phyloP scores from a whole-genome alignment of 2,797 vertebrate genomes.

The Phylloscopus collybita region DNA sequence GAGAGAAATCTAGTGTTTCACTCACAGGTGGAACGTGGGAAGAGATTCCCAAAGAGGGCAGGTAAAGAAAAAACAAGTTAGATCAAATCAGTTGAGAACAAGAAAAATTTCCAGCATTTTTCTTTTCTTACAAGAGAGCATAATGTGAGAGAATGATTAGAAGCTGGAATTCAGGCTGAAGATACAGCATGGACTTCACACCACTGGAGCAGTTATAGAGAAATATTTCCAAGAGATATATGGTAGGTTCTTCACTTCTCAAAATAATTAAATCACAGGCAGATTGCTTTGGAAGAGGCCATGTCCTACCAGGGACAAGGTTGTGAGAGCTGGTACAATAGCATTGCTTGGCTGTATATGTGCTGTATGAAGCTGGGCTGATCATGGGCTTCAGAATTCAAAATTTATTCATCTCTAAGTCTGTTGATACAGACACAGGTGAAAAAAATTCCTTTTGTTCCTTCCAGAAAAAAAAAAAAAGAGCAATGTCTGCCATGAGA shows the following conservation, averaged over 20 bases:
- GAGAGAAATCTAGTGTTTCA: background rate
- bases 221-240: background rate
- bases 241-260: background rate
- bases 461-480: background rate
- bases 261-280: background rate
- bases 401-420: background rate
- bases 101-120: background rate
- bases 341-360: background rate
- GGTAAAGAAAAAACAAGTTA: background rate
- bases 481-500: background rate
- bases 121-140: background rate
- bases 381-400: background rate
- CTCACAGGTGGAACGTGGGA: background rate
- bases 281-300: background rate
- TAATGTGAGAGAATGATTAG: background rate
- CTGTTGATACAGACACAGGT: background rate
- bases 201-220: background rate
- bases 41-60: background rate
- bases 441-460: background rate
- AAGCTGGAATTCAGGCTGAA: background rate
- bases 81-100: fast-evolving
- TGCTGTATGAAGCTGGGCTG: background rate
- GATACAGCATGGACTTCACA: background rate
- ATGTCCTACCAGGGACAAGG: background rate
- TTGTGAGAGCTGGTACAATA: background rate